Evolutionary conservation across 2,797 vertebrate species (phyloP).

Genomic region (Amblyraja radiata): DNA sequence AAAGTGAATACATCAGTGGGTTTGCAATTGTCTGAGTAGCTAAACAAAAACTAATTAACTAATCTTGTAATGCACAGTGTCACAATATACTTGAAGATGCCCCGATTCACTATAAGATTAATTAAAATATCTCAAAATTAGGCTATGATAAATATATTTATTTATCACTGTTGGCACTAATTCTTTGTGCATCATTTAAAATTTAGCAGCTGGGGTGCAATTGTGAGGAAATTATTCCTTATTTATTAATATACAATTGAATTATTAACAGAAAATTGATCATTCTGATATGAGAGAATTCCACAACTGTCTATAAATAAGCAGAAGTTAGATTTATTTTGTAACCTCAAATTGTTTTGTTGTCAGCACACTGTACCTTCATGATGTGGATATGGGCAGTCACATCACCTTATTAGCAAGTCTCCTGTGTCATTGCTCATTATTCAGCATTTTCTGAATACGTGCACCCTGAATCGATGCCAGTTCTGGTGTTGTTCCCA

Average conservation of each 20-base stretch:
- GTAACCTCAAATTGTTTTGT: background rate
- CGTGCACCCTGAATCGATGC: background rate
- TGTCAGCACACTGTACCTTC: background rate
- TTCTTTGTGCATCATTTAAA: background rate
- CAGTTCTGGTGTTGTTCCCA: background rate
- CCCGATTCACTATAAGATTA: background rate
- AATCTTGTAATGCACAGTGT: background rate
- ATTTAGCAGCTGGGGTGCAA: background rate
- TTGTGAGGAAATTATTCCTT: background rate
- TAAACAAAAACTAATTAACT: background rate
- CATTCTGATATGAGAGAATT: background rate
- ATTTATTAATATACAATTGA: background rate
- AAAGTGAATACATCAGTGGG: too few species aligned
- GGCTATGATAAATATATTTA: background rate
- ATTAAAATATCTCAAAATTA: background rate
- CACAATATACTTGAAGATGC: background rate
- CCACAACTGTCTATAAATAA: background rate
- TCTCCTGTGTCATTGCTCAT: background rate
- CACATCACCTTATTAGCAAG: background rate
- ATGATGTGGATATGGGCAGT: background rate
- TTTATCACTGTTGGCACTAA: background rate
- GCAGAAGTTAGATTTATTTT: slow-evolving; percentile 3
- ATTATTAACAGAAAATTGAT: background rate
- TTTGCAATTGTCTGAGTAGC: background rate
- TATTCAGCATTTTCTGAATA: background rate